Evolutionary conservation across 2,797 vertebrate species (phyloP).

Genomic region (Coendou prehensilis): DNA sequence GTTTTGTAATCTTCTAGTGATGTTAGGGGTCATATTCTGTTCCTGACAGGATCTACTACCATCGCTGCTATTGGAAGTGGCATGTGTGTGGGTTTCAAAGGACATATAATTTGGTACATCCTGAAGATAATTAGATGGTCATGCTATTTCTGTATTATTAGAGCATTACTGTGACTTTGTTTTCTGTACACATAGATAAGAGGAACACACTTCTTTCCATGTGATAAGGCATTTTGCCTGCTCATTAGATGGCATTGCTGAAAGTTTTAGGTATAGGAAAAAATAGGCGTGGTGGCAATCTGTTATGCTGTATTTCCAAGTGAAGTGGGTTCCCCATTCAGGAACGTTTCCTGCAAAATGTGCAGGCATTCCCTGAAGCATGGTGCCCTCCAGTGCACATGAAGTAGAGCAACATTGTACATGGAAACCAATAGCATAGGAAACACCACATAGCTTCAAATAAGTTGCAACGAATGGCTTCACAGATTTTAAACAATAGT

Average conservation of each 20-base stretch:
- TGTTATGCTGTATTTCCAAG: neutral
- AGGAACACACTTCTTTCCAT: neutral
- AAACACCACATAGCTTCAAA: neutral
- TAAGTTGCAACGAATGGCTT: neutral
- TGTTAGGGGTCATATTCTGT: neutral
- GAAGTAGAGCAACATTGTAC: neutral
- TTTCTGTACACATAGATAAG: neutral
- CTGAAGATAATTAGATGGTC: neutral
- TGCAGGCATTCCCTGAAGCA: neutral
- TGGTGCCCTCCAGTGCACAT: neutral
- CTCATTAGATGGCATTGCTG: neutral
- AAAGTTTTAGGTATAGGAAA: neutral
- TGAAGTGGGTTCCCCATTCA: neutral
- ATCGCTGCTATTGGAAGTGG: neutral
- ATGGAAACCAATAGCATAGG: neutral
- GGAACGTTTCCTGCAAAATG: neutral
- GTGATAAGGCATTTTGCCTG: neutral
- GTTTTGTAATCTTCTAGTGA: constrained; percentile 28
- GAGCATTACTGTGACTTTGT: neutral
- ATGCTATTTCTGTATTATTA: neutral
- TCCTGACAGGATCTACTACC: neutral
- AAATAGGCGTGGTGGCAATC: neutral
- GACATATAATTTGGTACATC: neutral
- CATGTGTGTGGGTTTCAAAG: neutral
- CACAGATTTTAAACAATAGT: neutral